Percentiles rank a stretch among this genome's conserved stretches.
These are phyloP conservation scores for Asbolus verrucosus DNA, from an alignment of 1,140 invertebrate species.

Conservation along the genomic window DNA sequence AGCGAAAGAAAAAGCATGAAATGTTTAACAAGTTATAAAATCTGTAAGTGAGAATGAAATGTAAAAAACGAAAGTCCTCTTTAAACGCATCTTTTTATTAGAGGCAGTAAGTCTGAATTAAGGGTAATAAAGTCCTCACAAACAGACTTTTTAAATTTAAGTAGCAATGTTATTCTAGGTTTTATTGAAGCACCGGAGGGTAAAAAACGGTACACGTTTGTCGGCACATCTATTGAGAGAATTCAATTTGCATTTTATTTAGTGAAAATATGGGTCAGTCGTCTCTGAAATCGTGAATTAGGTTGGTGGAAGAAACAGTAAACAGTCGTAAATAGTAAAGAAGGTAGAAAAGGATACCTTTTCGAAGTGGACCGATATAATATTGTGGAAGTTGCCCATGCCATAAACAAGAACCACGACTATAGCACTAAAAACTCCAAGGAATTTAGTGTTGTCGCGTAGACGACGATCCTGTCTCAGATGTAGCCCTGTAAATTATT, in stretches of 20 bases:
- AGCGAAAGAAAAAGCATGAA: too few relatives aligned
- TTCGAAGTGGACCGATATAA: slow-evolving; percentile 14
- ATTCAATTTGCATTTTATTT: slow-evolving; percentile 24
- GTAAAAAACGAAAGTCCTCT: too few relatives aligned
- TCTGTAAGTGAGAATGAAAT: too few relatives aligned
- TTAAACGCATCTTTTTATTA: too few relatives aligned
- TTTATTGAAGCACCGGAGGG: neutral
- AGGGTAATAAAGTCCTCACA: too few relatives aligned
- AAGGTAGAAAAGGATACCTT: slow-evolving; percentile 16
- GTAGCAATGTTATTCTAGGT: neutral
- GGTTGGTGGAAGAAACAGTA: slow-evolving; percentile 5
- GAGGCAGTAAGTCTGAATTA: too few relatives aligned
- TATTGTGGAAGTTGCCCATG: slow-evolving; percentile 26
- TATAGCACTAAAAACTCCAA: slow-evolving; percentile 25
- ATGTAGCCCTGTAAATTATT: slow-evolving; percentile 44
- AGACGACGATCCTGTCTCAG: slow-evolving; percentile 41
- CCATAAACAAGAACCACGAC: slow-evolving; percentile 28
- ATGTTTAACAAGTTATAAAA: too few relatives aligned
- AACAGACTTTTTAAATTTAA: neutral
- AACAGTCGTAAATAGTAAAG: slow-evolving; percentile 25
- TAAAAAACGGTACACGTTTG: neutral
- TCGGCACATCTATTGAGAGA: neutral
- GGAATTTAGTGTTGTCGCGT: slow-evolving; percentile 44
- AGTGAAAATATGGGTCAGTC: slow-evolving; percentile 16
- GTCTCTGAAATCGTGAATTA: slow-evolving; percentile 10